Evolutionary conservation across 1,140 invertebrate species (phyloP), one percentile per base, ranked within the genome.

Genomic region (Elymnias hypermnestra): DNA sequence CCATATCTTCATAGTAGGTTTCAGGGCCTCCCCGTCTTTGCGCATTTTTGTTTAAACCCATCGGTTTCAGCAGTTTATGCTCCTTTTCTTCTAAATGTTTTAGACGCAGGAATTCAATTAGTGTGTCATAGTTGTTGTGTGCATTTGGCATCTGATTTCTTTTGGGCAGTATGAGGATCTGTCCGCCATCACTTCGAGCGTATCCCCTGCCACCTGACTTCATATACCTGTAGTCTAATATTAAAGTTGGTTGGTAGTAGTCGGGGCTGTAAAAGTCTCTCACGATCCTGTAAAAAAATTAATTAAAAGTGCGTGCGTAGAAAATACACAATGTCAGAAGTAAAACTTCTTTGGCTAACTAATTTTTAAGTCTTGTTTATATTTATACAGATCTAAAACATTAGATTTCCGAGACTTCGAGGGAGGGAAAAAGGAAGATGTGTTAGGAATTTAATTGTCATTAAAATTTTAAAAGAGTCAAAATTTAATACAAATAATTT

Each of bases 211-310:
- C 78, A 9, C 73, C 73, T 0, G 66, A 58, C 47, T 75, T 79
- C 13, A 73, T 19, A 54, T 77, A 79, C 42, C 77, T 60, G 43
- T 77, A 82, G 60, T 82, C 77, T 21, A 82, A 40, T 12, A 79
- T 53, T 41, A 60, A 61, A 2, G 58, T 69, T 0, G 75, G 77
- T 31, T 83, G 64, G 33, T 57, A 52, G 51, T 71, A 79, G 12
- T 73, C 69, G 3, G 78, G 78, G 29, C 67, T 73, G 41, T 64
- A 74, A 7, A 69, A 62, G 14, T 70, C 58, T 39, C 55, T 48
- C 6, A 83, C 68, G 26, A 83, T 72, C 26, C 77, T 81, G 59
- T 35, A 38, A 17, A 40, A 44, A 31, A 9, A 29, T 13, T 12
- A 12, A 3, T 9, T 29, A 29, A 29, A n/a, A n/a, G n/a, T n/a